Evolutionary conservation across 2,113 vertebrate genomes (phyloP), one percentile per base, ranked within the genome.

Genomic region (Oryzias celebensis): DNA sequence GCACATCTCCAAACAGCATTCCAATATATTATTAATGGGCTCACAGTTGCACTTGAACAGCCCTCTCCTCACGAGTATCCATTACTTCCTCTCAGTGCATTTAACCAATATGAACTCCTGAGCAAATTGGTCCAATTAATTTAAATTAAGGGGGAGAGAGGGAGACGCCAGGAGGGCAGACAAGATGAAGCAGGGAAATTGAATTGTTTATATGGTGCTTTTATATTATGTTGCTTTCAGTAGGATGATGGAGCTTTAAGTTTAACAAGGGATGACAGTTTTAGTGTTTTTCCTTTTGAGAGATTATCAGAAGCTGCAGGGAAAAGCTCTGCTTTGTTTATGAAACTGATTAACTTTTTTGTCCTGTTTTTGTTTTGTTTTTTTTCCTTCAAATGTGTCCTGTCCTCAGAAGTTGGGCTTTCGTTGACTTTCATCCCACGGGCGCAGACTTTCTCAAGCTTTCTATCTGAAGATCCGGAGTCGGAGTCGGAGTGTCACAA

Each of bases 371-470:
- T 20, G 4, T n/a, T 47, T n/a, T 26, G 1, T 6, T 42, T 3
- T 12, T 44, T 16, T 4, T 7, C 2, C 45, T 45, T 14, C 8
- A 7, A 36, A 36, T 36, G 5, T 28, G 26, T 16, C 16, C 0
- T 2, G 2, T n/a, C 12, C 1, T 23, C 82, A 98, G 97, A 93
- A 86, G 90, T 90, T 17, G 90, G 82, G 73, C 91, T 97, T 17
- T 76, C 92, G 20, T 87, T 94, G 7, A 90, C 92, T 0, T 95
- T 96, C 75, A 95, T 96, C 91, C 94, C 96, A 5, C 92, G 96
- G 62, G 95, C 96, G 7, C 96, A 98, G 91, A 98, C 97, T 0
- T 98, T 97, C 69, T 95, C 96, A 90, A 96, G 93, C 92, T 98
- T 96, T 73, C 73, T 94, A 41, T 91, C 92, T 2, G 95, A 96